Conservation (phyloP, 2,888 invertebrate genomes). For the Scaptomyza parva region DNA sequence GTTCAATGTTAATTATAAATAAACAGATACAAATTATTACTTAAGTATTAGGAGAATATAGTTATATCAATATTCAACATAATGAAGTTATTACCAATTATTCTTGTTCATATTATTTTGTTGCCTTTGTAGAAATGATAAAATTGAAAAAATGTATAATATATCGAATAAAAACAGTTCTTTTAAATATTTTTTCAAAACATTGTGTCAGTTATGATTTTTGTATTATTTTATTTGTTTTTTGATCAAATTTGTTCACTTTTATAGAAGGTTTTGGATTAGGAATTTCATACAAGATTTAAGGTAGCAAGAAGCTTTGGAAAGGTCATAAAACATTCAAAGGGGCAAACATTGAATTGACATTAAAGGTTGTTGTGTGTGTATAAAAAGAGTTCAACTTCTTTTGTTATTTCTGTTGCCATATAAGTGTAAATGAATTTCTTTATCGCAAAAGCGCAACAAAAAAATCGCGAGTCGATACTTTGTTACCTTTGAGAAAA, state of each 20-base stretch:
- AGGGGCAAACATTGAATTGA: slow-evolving; percentile 56
- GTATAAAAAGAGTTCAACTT: slow-evolving; percentile 26
- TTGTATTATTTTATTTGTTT: slow-evolving; percentile 60
- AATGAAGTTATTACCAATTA: slow-evolving; percentile 73
- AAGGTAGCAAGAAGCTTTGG: slow-evolving; percentile 44
- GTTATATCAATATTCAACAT: slow-evolving; percentile 66
- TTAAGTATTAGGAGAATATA: slow-evolving; percentile 69
- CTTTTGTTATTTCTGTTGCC: slow-evolving; percentile 3
- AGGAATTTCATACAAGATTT: slow-evolving; percentile 36
- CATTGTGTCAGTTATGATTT: slow-evolving; percentile 85
- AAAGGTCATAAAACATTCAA: slow-evolving; percentile 41
- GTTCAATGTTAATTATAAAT: slow-evolving; percentile 64
- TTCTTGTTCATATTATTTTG: slow-evolving; percentile 49
- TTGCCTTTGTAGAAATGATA: slow-evolving; percentile 40
- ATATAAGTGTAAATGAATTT: slow-evolving; percentile 42
- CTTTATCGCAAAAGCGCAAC: slow-evolving; percentile 68
- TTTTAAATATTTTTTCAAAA: slow-evolving; percentile 65
- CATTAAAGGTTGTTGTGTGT: slow-evolving; percentile 21
- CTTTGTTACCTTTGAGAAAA: slow-evolving; percentile 72
- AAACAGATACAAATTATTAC: slow-evolving; percentile 77
- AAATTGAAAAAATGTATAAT: slow-evolving; percentile 42
- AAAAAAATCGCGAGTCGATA: slow-evolving; percentile 14
- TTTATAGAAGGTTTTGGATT: slow-evolving; percentile 32
- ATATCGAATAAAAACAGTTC: slow-evolving; percentile 36
- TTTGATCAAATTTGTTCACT: slow-evolving; percentile 49